phyloP scores from a whole-genome alignment of 2,797 vertebrate species.

The Caiman crocodilus region DNA sequence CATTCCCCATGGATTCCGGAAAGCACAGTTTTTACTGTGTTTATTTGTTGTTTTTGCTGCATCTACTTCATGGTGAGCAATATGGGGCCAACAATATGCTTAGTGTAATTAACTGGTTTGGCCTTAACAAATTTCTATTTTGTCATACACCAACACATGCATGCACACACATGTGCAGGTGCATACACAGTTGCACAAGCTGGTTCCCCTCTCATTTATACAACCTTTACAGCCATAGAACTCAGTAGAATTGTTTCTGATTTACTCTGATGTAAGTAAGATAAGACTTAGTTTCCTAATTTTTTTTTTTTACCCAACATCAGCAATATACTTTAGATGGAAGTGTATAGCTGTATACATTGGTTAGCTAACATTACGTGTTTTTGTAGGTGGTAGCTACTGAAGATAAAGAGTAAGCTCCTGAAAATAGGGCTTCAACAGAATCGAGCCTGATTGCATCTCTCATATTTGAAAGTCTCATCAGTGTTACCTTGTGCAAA shows the following conservation, averaged over 20 bases:
- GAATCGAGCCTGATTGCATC: neutral
- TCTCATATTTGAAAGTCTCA: conserved; percentile 30
- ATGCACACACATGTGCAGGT: neutral
- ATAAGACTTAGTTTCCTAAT: neutral
- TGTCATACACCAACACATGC: neutral
- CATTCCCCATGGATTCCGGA: too few relatives aligned
- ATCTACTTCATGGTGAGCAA: neutral
- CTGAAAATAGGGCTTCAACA: neutral
- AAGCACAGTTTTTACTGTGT: neutral
- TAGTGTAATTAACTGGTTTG: neutral
- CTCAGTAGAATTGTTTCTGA: neutral
- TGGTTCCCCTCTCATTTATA: neutral
- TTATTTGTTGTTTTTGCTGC: neutral
- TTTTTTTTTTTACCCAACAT: neutral
- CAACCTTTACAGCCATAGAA: neutral
- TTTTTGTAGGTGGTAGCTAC: neutral
- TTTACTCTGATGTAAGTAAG: neutral
- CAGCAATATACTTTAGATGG: rapidly evolving
- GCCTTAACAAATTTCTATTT: neutral
- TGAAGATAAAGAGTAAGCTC: neutral
- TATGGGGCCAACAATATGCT: neutral
- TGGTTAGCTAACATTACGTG: neutral
- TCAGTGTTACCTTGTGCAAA: conserved; percentile 23
- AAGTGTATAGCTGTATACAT: neutral
- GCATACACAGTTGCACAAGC: neutral